phyloP scores from a whole-genome alignment of 2,888 invertebrate species.

The Elegia similella region DNA sequence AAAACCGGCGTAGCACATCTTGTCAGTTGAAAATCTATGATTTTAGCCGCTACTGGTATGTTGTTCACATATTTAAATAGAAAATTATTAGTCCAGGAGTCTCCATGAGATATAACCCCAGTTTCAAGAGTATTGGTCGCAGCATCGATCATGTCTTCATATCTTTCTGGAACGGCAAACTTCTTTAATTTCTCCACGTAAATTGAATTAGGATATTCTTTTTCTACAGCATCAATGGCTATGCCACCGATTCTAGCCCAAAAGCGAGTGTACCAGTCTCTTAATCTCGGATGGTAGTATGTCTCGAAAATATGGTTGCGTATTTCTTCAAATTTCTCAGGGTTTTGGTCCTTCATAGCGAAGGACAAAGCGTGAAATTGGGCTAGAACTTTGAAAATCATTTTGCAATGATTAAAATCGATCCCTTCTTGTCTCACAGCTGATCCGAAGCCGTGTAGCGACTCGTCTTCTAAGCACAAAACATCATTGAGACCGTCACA shows the following conservation, averaged over 20 bases:
- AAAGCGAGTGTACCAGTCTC: slow-evolving; percentile 82
- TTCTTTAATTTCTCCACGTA: slow-evolving; percentile 81
- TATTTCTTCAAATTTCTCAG: slow-evolving; percentile 67
- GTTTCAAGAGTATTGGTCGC: slow-evolving; percentile 55
- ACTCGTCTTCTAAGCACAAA: slow-evolving; percentile 80
- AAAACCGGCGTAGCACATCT: slow-evolving; percentile 80
- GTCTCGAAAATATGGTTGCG: slow-evolving; percentile 72
- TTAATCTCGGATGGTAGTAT: slow-evolving; percentile 78
- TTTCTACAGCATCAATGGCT: slow-evolving; percentile 83
- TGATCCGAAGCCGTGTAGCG: slow-evolving; percentile 61
- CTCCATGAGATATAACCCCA: slow-evolving; percentile 86
- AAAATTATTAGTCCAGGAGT: slow-evolving; percentile 90
- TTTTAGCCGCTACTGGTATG: slow-evolving; percentile 65
- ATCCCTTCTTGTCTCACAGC: slow-evolving; percentile 76
- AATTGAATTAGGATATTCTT: slow-evolving; percentile 81
- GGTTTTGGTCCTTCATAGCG: slow-evolving; percentile 80
- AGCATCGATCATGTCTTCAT: slow-evolving; percentile 70
- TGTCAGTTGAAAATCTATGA: slow-evolving; percentile 87
- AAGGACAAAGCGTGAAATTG: slow-evolving; percentile 83
- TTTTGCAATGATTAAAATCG: slow-evolving; percentile 69
- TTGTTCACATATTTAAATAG: slow-evolving; percentile 68
- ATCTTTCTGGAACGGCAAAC: slow-evolving; percentile 76
- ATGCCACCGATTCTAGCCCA: slow-evolving; percentile 74
- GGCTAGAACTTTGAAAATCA: slow-evolving; percentile 77
- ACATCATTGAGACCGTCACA: slow-evolving; percentile 80